phyloP scores from a whole-genome alignment of 2,888 invertebrate genomes.

The Mythimna impura region DNA sequence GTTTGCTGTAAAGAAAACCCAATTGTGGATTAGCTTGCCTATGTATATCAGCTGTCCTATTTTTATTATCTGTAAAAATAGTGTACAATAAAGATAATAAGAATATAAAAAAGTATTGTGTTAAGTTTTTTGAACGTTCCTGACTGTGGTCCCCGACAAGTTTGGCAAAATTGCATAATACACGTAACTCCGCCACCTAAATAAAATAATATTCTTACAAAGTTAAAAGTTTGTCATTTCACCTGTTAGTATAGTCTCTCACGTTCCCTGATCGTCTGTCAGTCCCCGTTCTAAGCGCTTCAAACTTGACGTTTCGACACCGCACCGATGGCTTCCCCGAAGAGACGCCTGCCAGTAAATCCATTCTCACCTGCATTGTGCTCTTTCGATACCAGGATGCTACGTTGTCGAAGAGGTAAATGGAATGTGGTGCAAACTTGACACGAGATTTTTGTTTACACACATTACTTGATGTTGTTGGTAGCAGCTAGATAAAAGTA shows the following conservation, averaged over 20 bases:
- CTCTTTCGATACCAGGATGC: slow-evolving; percentile 3
- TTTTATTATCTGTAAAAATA: too few species aligned
- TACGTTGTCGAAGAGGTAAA: slow-evolving; percentile 15
- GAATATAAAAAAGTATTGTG: too few species aligned
- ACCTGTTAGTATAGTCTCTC: neutral
- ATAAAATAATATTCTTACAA: neutral
- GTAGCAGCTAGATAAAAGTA: too few species aligned
- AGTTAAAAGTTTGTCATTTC: slow-evolving; percentile 4
- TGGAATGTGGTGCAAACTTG: neutral
- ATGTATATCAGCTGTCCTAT: too few species aligned
- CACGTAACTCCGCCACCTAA: neutral
- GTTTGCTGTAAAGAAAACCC: too few species aligned
- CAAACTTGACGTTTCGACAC: slow-evolving; percentile 23
- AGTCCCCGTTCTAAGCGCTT: slow-evolving; percentile 27
- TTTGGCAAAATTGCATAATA: neutral
- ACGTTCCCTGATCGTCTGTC: slow-evolving; percentile 27
- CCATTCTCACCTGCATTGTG: slow-evolving; percentile 13
- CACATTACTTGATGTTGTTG: neutral
- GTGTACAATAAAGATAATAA: too few species aligned
- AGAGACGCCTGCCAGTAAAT: slow-evolving; percentile 25
- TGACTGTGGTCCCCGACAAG: too few species aligned
- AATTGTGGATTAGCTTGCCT: too few species aligned
- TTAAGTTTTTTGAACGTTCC: too few species aligned
- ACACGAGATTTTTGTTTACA: neutral
- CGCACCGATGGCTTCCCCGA: neutral